A percentile compares a stretch with the other conserved stretches of the same genome.
Evolutionary conservation across 2,113 vertebrate genomes (phyloP).

Genomic region (Engraulis encrasicolus): DNA sequence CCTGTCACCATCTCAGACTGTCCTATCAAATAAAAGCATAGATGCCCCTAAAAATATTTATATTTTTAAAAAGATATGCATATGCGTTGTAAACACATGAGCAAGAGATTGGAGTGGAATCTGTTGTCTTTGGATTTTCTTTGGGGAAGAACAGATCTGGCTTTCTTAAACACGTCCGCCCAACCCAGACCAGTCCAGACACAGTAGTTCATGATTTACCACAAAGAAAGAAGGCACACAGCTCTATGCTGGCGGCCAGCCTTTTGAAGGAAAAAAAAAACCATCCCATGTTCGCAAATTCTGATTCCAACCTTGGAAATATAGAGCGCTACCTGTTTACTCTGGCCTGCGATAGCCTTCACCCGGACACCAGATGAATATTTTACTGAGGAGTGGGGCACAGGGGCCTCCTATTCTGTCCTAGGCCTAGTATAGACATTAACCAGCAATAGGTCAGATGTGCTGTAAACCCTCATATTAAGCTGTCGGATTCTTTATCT

Average conservation of each 20-base stretch:
- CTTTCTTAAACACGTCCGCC: background rate
- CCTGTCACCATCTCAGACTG: no score
- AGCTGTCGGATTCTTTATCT: background rate
- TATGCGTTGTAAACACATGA: slow-evolving; percentile 48
- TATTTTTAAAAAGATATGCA: no score
- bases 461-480: background rate
- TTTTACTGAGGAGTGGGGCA: background rate
- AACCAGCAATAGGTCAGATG: background rate
- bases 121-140: slow-evolving; percentile 32
- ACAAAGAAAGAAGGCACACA: slow-evolving; percentile 34
- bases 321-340: slow-evolving; percentile 37
- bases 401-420: background rate
- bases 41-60: no score
- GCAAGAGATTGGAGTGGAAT: slow-evolving; percentile 37
- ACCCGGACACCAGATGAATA: background rate
- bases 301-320: slow-evolving; percentile 28
- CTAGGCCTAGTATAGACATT: background rate
- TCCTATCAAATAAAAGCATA: no score
- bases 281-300: slow-evolving; percentile 27
- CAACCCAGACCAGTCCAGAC: no score
- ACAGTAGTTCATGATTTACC: slow-evolving; percentile 37
- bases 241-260: background rate
- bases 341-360: slow-evolving; percentile 4
- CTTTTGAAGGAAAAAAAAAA: slow-evolving; percentile 31
- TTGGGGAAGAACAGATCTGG: background rate